Conservation (phyloP, 2,888 invertebrate species). For the Miltochrista miniata region DNA sequence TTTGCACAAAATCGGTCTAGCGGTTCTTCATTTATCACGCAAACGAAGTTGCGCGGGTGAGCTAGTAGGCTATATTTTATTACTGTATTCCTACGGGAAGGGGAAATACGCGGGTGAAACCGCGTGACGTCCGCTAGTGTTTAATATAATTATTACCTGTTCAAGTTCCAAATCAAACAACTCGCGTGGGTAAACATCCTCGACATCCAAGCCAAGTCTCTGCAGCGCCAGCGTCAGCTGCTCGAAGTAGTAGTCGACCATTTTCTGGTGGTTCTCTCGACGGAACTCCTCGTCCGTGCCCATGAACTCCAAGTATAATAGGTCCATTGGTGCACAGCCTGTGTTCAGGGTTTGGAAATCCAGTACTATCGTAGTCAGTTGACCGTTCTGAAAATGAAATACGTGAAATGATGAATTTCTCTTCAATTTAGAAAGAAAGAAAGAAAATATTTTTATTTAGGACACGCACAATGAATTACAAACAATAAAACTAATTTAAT, state of each 20-base stretch:
- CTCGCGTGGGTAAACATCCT: constrained; percentile 45
- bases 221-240: constrained; percentile 38
- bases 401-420: no score
- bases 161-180: constrained; percentile 48
- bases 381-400: constrained; percentile 32
- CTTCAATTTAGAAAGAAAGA: no score
- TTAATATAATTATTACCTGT: constrained; percentile 30
- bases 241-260: constrained; percentile 47
- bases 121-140: no score
- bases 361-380: constrained; percentile 39
- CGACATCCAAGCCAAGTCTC: constrained; percentile 38
- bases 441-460: no score
- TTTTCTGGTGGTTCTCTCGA: constrained; percentile 34
- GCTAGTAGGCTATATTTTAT: no score
- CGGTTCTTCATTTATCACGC: no score
- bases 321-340: constrained; percentile 46
- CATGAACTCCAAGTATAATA: constrained; percentile 52
- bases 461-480: no score
- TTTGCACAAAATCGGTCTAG: no score
- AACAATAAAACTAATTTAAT: no score
- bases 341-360: constrained; percentile 56
- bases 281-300: constrained; percentile 57
- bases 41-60: no score
- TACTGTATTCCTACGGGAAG: no score
- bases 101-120: no score